Conservation (phyloP, 2,113 vertebrate genomes). For the Mystacornis crossleyi region DNA sequence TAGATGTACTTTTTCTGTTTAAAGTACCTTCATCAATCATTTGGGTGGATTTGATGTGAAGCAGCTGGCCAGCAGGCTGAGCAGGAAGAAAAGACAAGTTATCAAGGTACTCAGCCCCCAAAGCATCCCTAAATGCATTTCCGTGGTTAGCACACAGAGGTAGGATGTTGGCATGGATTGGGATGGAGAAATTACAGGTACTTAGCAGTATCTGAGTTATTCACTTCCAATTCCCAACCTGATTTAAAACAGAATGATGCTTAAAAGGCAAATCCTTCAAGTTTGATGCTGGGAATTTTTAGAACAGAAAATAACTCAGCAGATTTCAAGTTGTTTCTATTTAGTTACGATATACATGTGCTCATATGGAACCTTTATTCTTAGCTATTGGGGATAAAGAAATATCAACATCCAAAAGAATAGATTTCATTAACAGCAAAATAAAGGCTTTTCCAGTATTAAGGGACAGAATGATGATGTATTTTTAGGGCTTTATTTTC, state of each 20-base stretch:
- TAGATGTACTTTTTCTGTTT: background rate
- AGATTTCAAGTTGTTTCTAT: background rate
- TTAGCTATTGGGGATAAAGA: background rate
- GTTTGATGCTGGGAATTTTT: background rate
- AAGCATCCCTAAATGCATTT: background rate
- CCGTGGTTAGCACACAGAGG: background rate
- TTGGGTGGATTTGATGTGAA: background rate
- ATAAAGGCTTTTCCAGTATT: background rate
- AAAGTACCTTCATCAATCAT: background rate
- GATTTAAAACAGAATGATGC: background rate
- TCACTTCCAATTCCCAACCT: background rate
- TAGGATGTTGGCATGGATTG: rapidly evolving
- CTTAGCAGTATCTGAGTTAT: background rate
- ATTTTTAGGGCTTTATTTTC: background rate
- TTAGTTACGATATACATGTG: background rate
- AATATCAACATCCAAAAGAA: background rate
- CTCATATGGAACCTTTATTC: background rate
- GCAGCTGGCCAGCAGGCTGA: constrained; percentile 9
- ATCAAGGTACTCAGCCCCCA: background rate
- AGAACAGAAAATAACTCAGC: background rate
- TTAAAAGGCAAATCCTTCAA: background rate
- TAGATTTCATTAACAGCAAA: background rate
- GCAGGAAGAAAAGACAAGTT: background rate
- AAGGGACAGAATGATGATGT: background rate
- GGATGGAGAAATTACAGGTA: background rate